Percentiles rank a stretch among this genome's conserved stretches.
These are phyloP conservation scores for Clangula hyemalis DNA, from an alignment of 2,797 vertebrate species.

Conservation along the genomic window DNA sequence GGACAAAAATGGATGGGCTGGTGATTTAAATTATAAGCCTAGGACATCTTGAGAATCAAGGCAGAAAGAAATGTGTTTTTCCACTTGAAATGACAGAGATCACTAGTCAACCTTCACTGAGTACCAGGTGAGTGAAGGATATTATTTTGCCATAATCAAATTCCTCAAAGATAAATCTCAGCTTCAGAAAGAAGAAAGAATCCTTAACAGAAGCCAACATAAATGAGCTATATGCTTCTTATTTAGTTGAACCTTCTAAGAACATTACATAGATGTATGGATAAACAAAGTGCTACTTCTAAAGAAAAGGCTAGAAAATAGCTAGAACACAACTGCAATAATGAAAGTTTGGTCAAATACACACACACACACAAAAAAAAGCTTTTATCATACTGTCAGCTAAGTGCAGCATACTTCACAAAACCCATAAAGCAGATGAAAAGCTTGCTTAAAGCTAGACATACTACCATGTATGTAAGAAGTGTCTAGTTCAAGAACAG, in stretches of 20 bases:
- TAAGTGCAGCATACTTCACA: neutral
- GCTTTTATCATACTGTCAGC: neutral
- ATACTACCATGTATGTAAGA: neutral
- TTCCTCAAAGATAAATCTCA: neutral
- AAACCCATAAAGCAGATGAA: constrained; percentile 13
- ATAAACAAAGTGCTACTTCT: neutral
- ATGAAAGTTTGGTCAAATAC: neutral
- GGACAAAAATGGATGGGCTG: neutral
- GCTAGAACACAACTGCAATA: neutral
- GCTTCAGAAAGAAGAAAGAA: neutral
- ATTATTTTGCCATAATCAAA: neutral
- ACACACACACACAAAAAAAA: neutral
- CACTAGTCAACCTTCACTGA: neutral
- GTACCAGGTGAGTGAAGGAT: neutral
- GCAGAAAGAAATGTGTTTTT: neutral
- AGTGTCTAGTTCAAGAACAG: neutral
- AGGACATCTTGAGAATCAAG: neutral
- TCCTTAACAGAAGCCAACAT: neutral
- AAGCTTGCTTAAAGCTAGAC: neutral
- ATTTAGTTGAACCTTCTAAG: neutral
- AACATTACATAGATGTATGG: neutral
- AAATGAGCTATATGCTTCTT: neutral
- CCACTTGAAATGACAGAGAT: neutral
- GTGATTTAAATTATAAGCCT: neutral
- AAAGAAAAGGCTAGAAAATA: neutral